Conservation (phyloP, 2,797 vertebrate species). For the Parauchenoglanis ngamensis region DNA sequence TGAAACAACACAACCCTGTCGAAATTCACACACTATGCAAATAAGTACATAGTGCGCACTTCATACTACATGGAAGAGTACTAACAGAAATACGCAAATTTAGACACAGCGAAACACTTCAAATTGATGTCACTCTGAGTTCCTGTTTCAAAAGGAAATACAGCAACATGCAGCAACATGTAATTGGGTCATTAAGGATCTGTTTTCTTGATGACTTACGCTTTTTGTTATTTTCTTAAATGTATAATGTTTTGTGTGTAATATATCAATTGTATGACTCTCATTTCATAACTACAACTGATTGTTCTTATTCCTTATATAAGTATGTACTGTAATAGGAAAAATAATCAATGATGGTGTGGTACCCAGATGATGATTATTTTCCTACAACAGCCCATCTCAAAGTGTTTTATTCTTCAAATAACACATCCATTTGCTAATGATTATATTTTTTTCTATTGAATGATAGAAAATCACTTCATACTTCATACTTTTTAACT, state of each 20-base stretch:
- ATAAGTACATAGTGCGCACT: too few species aligned
- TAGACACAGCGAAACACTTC: neutral
- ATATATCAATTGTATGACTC: neutral
- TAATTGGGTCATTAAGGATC: neutral
- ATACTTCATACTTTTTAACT: neutral
- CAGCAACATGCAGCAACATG: neutral
- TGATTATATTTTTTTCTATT: neutral
- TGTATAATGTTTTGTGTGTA: neutral
- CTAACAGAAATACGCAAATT: too few species aligned
- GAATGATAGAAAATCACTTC: too few species aligned
- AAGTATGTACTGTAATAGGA: neutral
- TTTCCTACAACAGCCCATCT: neutral
- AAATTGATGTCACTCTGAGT: neutral
- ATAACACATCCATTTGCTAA: neutral
- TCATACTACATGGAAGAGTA: too few species aligned
- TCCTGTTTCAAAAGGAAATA: neutral
- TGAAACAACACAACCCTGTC: too few species aligned
- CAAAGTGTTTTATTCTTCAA: neutral
- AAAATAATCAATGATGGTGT: neutral
- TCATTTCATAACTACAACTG: neutral
- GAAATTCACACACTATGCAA: too few species aligned
- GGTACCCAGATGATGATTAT: neutral
- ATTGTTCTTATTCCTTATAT: neutral
- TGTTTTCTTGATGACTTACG: neutral
- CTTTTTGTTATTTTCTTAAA: neutral